These are phyloP conservation scores for Nyctibius grandis DNA, from an alignment of 2,797 vertebrate genomes.

Conservation along the genomic window DNA sequence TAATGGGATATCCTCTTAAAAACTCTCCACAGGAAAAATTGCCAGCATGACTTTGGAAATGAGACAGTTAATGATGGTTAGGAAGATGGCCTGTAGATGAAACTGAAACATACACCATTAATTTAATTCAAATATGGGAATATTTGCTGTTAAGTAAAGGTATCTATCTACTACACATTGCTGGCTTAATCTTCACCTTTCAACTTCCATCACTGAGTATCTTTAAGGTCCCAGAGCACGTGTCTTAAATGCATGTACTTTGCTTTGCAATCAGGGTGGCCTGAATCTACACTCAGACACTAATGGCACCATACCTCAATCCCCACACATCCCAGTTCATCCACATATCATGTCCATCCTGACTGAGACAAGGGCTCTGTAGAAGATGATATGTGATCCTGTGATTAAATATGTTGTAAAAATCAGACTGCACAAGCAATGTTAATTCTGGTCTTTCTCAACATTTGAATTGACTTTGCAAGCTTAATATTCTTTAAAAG, in stretches of 20 bases:
- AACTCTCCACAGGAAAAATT: not conserved
- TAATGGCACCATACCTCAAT: conserved; percentile 15
- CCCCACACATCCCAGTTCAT: not conserved
- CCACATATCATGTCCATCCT: not conserved
- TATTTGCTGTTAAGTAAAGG: conserved; percentile 9
- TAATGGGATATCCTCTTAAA: not conserved
- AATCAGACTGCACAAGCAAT: not conserved
- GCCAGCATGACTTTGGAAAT: not conserved
- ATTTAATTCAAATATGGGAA: conserved; percentile 23
- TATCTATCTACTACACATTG: not conserved
- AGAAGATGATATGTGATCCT: not conserved
- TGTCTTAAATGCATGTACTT: not conserved
- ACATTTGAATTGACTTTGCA: not conserved
- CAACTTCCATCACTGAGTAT: not conserved
- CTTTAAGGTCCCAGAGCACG: not conserved
- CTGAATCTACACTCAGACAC: not conserved
- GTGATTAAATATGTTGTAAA: not conserved
- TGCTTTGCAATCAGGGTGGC: not conserved
- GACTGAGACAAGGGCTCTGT: not conserved
- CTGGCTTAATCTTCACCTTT: not conserved
- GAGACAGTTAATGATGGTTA: not conserved
- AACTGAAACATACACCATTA: not conserved
- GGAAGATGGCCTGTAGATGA: not conserved
- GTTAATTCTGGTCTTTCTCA: not conserved
- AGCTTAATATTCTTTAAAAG: not conserved